Evolutionary conservation across 2,797 vertebrate genomes (phyloP).

Genomic region (Antrozous pallidus): DNA sequence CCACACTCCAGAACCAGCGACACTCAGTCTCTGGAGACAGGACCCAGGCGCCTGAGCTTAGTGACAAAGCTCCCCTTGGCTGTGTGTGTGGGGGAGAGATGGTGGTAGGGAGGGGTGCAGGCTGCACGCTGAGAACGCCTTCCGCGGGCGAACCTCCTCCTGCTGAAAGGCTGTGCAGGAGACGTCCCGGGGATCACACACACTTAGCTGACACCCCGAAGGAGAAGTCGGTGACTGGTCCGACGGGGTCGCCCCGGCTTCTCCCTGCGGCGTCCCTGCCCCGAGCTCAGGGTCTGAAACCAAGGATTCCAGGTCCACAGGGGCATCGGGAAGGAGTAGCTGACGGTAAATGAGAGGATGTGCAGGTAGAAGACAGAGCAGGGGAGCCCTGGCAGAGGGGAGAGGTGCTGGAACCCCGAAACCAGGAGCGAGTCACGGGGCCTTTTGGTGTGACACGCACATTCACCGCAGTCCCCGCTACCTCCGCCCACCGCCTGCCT

Average conservation of each 20-base stretch:
- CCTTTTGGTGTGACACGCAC: background rate
- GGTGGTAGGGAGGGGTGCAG: too few relatives aligned
- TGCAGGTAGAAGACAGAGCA: background rate
- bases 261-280: background rate
- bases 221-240: background rate
- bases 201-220: background rate
- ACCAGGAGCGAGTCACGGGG: background rate
- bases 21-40: background rate
- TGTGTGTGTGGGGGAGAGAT: too few relatives aligned
- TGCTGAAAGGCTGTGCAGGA: too few relatives aligned
- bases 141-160: accelerated
- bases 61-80: background rate
- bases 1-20: background rate
- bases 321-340: background rate
- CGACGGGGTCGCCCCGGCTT: background rate
- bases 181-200: background rate
- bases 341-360: background rate
- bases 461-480: background rate
- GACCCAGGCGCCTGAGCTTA: background rate
- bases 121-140: background rate
- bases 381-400: background rate
- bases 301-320: background rate
- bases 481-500: background rate
- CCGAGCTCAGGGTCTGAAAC: background rate
- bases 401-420: background rate